Evolutionary conservation across 2,888 invertebrate genomes (phyloP).

Genomic region (Philonicus albiceps): DNA sequence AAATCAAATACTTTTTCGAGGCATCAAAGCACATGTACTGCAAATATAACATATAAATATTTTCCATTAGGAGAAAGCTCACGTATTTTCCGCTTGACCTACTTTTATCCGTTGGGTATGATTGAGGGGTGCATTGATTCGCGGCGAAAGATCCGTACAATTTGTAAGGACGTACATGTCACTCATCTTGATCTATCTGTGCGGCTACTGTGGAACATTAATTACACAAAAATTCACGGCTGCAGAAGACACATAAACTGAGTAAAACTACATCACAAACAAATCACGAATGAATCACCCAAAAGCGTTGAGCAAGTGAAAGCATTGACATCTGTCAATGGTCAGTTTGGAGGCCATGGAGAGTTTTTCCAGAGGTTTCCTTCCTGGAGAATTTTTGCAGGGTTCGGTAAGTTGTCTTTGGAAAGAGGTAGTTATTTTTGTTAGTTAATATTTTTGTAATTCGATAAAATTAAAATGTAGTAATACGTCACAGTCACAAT

Average conservation of each 20-base stretch:
- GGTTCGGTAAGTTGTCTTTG: not conserved
- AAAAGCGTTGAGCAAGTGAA: not conserved
- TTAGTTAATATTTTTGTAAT: no score
- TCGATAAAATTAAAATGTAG: no score
- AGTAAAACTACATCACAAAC: not conserved
- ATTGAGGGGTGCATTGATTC: slow-evolving; percentile 70
- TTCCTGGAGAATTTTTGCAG: not conserved
- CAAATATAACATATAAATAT: slow-evolving; percentile 55
- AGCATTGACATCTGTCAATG: not conserved
- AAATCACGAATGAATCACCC: not conserved
- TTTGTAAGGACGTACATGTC: slow-evolving; percentile 66
- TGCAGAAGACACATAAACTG: not conserved
- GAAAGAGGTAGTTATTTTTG: no score
- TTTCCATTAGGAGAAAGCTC: slow-evolving; percentile 9
- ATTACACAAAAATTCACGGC: not conserved
- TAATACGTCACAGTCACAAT: no score
- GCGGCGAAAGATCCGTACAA: slow-evolving; percentile 68
- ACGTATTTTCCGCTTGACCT: slow-evolving; percentile 46
- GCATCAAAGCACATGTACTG: slow-evolving; percentile 81
- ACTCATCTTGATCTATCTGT: slow-evolving; percentile 50
- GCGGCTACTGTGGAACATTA: not conserved
- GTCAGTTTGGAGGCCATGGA: not conserved
- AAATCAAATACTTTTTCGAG: slow-evolving; percentile 74
- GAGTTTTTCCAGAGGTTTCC: not conserved
- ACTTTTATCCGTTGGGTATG: slow-evolving; percentile 80